phyloP scores from a whole-genome alignment of 2,797 vertebrate genomes.

The Semotilus atromaculatus region DNA sequence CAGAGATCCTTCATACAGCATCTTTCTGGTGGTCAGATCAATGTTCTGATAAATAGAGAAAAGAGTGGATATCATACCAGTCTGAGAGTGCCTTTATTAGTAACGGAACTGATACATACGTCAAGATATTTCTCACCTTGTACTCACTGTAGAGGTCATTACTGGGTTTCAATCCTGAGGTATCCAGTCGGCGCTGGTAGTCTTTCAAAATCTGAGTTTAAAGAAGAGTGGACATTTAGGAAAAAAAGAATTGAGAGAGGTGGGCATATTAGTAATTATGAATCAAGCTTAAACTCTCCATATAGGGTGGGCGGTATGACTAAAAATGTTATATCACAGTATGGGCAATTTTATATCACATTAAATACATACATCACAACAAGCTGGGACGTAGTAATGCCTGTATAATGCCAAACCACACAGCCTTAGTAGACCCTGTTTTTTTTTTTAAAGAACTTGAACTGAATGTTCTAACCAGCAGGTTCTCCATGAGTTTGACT shows the following conservation, averaged over 20 bases:
- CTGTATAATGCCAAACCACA: not conserved
- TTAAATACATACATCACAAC: not conserved
- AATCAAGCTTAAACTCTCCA: not conserved
- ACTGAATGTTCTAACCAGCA: constrained; percentile 81
- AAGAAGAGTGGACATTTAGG: not conserved
- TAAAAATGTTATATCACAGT: not conserved
- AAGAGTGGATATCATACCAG: not conserved
- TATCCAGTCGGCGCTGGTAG: constrained; percentile 89
- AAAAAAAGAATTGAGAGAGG: not conserved
- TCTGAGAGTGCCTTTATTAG: not conserved
- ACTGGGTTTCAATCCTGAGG: constrained; percentile 86
- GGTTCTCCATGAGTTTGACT: constrained; percentile 89
- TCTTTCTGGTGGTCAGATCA: constrained; percentile 83
- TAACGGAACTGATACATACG: not conserved
- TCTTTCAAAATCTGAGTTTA: constrained; percentile 83
- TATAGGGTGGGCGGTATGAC: not conserved
- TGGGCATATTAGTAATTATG: not conserved
- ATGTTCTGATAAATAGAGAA: constrained; percentile 73
- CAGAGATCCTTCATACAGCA: constrained; percentile 86
- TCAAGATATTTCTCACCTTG: constrained; percentile 76
- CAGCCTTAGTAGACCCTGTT: not conserved
- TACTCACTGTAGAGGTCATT: constrained; percentile 88
- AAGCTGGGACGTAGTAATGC: not conserved
- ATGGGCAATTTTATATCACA: not conserved
- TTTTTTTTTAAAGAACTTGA: not conserved